phyloP scores from a whole-genome alignment of 2,113 vertebrate genomes.

The Callipepla californica region DNA sequence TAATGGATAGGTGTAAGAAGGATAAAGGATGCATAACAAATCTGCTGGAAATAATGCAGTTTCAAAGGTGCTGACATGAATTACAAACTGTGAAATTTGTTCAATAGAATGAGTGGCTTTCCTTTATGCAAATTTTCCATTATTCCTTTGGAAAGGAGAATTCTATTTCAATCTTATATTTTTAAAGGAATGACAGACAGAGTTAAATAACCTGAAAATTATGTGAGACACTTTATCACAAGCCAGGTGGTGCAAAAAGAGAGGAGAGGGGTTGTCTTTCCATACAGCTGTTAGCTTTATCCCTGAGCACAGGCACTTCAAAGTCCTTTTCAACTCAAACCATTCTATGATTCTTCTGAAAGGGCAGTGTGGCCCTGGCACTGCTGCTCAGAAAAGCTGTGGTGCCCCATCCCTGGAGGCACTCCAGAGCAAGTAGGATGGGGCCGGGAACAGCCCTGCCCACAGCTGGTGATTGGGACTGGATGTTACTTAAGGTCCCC shows the following conservation, averaged over 20 bases:
- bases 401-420: too few species aligned
- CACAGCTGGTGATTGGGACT: too few species aligned
- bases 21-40: not conserved
- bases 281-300: not conserved
- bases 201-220: not conserved
- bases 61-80: constrained; percentile 4
- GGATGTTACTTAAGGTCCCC: too few species aligned
- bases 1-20: not conserved
- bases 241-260: not conserved
- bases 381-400: too few species aligned
- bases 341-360: too few species aligned
- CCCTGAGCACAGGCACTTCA: not conserved
- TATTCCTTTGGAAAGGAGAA: not conserved
- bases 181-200: constrained; percentile 1
- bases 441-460: too few species aligned
- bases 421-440: too few species aligned
- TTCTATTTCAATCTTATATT: not conserved
- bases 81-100: constrained; percentile 4
- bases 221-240: not conserved
- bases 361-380: too few species aligned
- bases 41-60: not conserved
- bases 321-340: too few species aligned
- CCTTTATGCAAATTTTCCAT: not conserved
- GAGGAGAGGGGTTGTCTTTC: not conserved
- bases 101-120: not conserved